Base-by-base conservation (phyloP, 2,888 invertebrate genomes). In the Thymelicus sylvestris region DNA sequence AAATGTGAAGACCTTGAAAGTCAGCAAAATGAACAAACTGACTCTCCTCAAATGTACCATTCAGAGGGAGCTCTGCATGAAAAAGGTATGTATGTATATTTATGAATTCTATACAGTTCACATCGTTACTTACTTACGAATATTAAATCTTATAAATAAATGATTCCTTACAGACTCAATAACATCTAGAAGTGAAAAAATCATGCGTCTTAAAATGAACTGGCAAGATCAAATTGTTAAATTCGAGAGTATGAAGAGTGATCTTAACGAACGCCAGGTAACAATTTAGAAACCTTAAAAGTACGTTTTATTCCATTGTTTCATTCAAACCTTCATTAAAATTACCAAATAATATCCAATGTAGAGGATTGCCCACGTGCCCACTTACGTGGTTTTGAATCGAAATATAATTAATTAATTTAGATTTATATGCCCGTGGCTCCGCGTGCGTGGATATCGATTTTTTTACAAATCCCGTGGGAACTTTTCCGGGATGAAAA, bases 261-360 rank as follows among this genome's bases (percentile, higher is more conserved):
- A 91, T 50, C 83, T 93, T 0, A 81, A 78, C 24, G 81, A 85
- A 1, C 83, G 83, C 71, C 92, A 93, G 89, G 92, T 92, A 55
- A 41, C 7, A 48, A 3, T 47, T 55, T 13, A 59, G n/a, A 55
- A 55, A 24, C 24, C 24, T 31, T 31, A 3, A 31, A 31, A 31
- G 31, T 5, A 5, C 31, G 3, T 2, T 31, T 31, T 31, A 31
- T 31, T 31, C 31, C 31, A 31, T 31, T 31, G 3, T 31, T 31
- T 5, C 31, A 31, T n/a, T n/a, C n/a, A n/a, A n/a, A n/a, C 1
- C 24, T 24, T 24, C 24, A 24, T 24, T 24, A 24, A 24, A 24
- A 24, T 24, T 24, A 2, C 24, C 24, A 24, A 24, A 24, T 24
- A 24, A 24, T 24, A 24, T 24, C 24, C 24, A 24, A 24, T 24